phyloP scores from a whole-genome alignment of 2,113 vertebrate species.

The Oostethus manadensis region DNA sequence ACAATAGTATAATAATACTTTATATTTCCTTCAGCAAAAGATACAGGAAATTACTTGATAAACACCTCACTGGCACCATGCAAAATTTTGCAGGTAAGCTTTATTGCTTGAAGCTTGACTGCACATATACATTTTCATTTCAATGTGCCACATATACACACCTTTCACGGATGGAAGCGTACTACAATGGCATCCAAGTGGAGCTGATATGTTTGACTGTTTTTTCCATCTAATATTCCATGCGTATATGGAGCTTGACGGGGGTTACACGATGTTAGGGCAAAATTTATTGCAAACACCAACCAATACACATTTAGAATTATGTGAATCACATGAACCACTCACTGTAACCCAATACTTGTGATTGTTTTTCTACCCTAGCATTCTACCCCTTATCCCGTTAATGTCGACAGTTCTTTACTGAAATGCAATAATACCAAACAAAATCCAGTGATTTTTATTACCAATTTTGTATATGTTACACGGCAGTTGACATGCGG shows the following conservation, averaged over 20 bases:
- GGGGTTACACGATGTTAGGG: not conserved
- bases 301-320: not conserved
- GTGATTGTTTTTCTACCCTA: too few species aligned
- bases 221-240: conserved; percentile 19
- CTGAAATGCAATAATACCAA: too few species aligned
- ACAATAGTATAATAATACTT: not conserved
- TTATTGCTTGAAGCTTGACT: conserved; percentile 14
- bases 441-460: too few species aligned
- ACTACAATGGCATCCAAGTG: conserved; percentile 29
- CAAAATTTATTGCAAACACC: conserved; percentile 1
- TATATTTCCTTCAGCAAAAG: not conserved
- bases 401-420: too few species aligned
- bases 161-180: conserved; percentile 22
- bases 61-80: not conserved
- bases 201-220: conserved; percentile 34
- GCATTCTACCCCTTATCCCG: too few species aligned
- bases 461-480: too few species aligned
- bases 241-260: conserved; percentile 13
- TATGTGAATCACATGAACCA: not conserved
- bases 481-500: too few species aligned
- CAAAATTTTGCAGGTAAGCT: conserved; percentile 19
- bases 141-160: not conserved
- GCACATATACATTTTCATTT: conserved; percentile 21
- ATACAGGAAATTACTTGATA: conserved; percentile 2
- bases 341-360: not conserved